Evolutionary conservation across 2,888 invertebrate species (phyloP), one percentile per base, ranked within the genome.

Genomic region (Octonoba sinensis): DNA sequence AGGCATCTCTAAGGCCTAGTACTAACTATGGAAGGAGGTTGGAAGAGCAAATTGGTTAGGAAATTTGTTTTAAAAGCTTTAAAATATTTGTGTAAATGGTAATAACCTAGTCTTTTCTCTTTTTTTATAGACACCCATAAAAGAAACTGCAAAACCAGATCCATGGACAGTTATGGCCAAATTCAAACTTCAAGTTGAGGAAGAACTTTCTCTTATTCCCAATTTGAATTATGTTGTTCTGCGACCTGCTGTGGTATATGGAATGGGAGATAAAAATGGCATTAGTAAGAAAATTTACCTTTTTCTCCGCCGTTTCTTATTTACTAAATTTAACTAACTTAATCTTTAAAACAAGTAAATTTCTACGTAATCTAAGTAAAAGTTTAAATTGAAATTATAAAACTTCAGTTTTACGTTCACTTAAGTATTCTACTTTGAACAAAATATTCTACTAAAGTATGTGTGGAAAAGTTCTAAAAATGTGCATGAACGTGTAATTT

Each of bases 81-180:
- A 27, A 27, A 27, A 6, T 27, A 27, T 27, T 27, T 27, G 2
- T 27, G 2, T 3, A 27, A 27, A 27, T 27, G n/a, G 4, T 27
- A 27, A 3, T 27, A 27, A 27, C 27, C n/a, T 27, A 2, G 2
- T 27, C 27, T 27, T 27, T 65, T n/a, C 18, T 47, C 81, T n/a
- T 75, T 51, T 82, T 84, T 85, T 86, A 1, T 85, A 91, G 92
- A 88, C 88, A 64, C 92, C 94, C 0, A 92, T 93, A 83, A 93
- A 92, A 87, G 97, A 96, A 89, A 92, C 93, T 83, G 93, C 93
- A 66, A 90, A 92, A 8, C 87, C 92, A 18, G 94, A 95, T 74
- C 95, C 96, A 0, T 96, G 96, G 96, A 95, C 95, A 1, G 91
- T 92, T 82, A 92, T 95, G 84, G 94, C 93, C 22, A 93, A 93